phyloP scores from a whole-genome alignment of 2,888 invertebrate species.

The Drosophila anomelani region DNA sequence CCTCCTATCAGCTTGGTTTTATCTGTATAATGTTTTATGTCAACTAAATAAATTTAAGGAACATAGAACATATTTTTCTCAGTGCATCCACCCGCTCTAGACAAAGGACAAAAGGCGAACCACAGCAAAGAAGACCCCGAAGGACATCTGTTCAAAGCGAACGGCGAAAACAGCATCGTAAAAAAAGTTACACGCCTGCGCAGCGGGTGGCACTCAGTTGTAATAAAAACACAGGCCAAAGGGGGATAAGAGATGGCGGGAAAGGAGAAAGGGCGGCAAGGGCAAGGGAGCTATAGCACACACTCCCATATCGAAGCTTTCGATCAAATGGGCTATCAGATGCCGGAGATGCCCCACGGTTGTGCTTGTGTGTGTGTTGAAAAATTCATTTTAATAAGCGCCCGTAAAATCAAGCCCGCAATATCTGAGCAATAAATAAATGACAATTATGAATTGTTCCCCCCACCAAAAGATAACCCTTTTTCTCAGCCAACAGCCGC shows the following conservation, averaged over 20 bases:
- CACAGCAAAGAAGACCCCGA: constrained; percentile 48
- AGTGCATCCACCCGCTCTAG: constrained; percentile 62
- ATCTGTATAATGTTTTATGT: no score
- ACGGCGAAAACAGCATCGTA: constrained; percentile 38
- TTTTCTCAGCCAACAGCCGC: constrained; percentile 13
- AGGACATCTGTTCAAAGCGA: constrained; percentile 55
- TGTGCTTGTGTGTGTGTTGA: constrained; percentile 59
- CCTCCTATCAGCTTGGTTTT: no score
- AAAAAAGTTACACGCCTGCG: constrained; percentile 70
- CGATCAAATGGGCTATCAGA: constrained; percentile 83
- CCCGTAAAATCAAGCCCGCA: constrained; percentile 81
- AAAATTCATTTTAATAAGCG: constrained; percentile 83
- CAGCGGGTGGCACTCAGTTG: constrained; percentile 69
- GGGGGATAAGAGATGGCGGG: not conserved
- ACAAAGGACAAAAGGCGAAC: constrained; percentile 69
- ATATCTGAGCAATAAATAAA: constrained; percentile 83
- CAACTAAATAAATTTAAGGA: not conserved
- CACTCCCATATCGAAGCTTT: constrained; percentile 80
- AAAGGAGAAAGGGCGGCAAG: not conserved
- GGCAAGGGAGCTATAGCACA: constrained; percentile 7
- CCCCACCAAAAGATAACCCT: constrained; percentile 18
- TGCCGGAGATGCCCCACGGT: constrained; percentile 42
- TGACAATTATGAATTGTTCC: constrained; percentile 84
- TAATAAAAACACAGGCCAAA: constrained; percentile 58
- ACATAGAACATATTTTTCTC: not conserved